Base-by-base conservation (phyloP, 2,113 vertebrate species). In the Pterocles burchelli region DNA sequence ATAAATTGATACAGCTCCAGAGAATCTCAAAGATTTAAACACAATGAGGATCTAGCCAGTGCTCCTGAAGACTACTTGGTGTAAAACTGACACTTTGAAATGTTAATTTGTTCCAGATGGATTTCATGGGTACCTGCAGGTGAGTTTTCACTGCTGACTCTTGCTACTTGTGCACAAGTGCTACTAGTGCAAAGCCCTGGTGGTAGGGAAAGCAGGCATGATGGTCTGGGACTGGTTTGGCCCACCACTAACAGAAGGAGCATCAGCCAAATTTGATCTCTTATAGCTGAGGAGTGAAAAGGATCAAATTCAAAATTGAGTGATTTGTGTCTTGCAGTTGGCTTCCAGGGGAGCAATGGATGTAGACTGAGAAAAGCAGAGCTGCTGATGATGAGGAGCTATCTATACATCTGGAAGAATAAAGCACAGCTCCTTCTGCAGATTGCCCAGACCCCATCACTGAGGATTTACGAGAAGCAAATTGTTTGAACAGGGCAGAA, bases 381-480 rank as follows among this genome's bases (percentile, higher is more conserved):
- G 17, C 11, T 36, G 12, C 5, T 34, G 45, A 33, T 25, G 63
- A 24, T 29, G 16, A 43, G 66, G 20, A 66, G 9, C 6, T 8
- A 29, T 67, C 36, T 29, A 5, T 26, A 45, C 2, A 6, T 43
- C 34, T 45, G 33, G 45, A 65, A 90, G 25, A 81, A 54, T 55
- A 76, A 93, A 74, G 26, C 85, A 90, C 54, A 67, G 33, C 38
- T 93, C 72, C 67, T 77, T 48, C 77, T 66, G 36, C 52, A 75
- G 19, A 48, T 83, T 76, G 41, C 41, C 33, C 46, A 38, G 55
- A 62, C 51, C 6, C 31, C 52, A 55, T 61, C 9, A 51, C 13
- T 22, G 13, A 48, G 19, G 17, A 54, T 52, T 88, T 67, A 38
- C 49, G 41, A 74, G 24, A 21, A 59, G 16, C 11, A 59, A 85